These are phyloP conservation scores for Tetrao urogallus DNA, from an alignment of 2,113 vertebrate species.

Conservation along the genomic window DNA sequence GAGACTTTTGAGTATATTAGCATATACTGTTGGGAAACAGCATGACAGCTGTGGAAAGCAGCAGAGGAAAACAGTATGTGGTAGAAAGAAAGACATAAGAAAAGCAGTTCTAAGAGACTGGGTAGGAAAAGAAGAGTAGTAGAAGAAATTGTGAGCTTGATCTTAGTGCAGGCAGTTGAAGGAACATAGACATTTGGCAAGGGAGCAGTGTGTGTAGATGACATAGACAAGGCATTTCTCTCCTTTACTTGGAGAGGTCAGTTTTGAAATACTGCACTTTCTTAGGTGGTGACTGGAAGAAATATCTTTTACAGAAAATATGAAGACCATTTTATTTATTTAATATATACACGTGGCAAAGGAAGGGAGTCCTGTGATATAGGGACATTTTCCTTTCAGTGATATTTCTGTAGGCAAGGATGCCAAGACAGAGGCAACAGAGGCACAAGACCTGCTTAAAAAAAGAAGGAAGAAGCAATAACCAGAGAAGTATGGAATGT, in stretches of 20 bases:
- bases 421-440: not conserved
- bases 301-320: not conserved
- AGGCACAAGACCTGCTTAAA: not conserved
- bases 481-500: not conserved
- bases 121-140: not conserved
- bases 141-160: not conserved
- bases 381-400: not conserved
- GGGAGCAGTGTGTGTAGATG: accelerated
- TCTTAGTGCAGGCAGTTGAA: not conserved
- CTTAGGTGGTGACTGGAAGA: not conserved
- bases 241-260: not conserved
- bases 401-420: not conserved
- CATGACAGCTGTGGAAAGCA: slow-evolving; percentile 18
- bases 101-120: not conserved
- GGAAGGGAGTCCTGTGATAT: not conserved
- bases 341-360: not conserved
- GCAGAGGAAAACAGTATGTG: slow-evolving; percentile 26
- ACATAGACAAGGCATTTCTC: not conserved
- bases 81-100: slow-evolving; percentile 14
- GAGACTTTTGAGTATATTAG: not conserved
- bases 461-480: not conserved
- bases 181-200: not conserved
- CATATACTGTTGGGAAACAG: not conserved
- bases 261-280: not conserved
- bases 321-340: not conserved